phyloP scores from a whole-genome alignment of 2,113 vertebrate species.

The Plecotus auritus region DNA sequence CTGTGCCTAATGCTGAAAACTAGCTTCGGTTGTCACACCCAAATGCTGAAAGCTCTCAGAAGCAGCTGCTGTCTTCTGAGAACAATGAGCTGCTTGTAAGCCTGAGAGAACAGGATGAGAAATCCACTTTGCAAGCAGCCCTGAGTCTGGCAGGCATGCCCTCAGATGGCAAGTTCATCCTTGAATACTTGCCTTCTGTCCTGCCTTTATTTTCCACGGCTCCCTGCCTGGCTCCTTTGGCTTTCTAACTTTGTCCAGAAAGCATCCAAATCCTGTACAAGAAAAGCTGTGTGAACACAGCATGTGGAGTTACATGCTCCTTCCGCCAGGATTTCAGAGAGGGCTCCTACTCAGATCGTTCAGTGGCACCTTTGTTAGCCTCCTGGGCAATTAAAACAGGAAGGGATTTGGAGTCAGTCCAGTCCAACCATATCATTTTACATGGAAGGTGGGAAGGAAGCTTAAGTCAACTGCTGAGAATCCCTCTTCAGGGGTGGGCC shows the following conservation, averaged over 20 bases:
- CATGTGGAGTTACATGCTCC: too few species aligned
- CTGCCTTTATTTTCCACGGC: not conserved
- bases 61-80: not conserved
- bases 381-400: not conserved
- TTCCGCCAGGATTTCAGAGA: not conserved
- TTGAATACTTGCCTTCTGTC: slow-evolving; percentile 6
- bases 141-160: not conserved
- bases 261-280: not conserved
- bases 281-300: not conserved
- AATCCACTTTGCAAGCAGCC: slow-evolving; percentile 20
- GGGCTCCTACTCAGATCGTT: not conserved
- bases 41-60: not conserved
- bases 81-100: slow-evolving; percentile 42
- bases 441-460: not conserved
- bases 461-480: not conserved
- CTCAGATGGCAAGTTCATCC: not conserved
- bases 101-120: slow-evolving; percentile 26
- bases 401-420: not conserved
- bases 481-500: not conserved
- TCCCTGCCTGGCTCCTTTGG: not conserved
- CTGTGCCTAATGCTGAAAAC: not conserved
- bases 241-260: not conserved
- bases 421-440: not conserved
- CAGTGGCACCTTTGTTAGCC: not conserved
- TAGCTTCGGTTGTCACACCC: not conserved